Conservation (phyloP, 1,140 invertebrate species). For the Pectinophora gossypiella region DNA sequence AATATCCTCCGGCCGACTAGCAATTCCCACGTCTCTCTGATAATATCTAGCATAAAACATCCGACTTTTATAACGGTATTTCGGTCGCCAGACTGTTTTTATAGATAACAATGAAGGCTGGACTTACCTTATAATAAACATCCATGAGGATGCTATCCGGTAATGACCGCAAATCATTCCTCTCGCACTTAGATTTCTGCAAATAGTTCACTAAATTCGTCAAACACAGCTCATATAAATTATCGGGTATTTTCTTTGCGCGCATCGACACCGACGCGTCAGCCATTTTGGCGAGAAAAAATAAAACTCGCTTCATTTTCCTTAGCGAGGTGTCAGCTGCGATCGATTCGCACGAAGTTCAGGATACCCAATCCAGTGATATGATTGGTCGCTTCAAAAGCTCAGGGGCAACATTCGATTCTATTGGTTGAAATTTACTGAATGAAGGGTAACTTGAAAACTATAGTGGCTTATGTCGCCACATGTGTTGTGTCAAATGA, state of each 20-base stretch:
- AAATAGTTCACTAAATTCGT: slow-evolving; percentile 70
- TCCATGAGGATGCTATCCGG: slow-evolving; percentile 80
- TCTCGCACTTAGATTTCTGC: slow-evolving; percentile 63
- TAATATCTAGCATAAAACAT: slow-evolving; percentile 20
- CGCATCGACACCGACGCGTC: slow-evolving; percentile 62
- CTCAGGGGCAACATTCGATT: slow-evolving; percentile 4
- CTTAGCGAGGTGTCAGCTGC: slow-evolving; percentile 33
- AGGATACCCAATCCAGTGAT: slow-evolving; percentile 7
- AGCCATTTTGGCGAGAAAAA: slow-evolving; percentile 75
- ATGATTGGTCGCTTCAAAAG: slow-evolving; percentile 25
- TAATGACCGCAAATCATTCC: slow-evolving; percentile 62
- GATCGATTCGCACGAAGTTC: slow-evolving; percentile 42
- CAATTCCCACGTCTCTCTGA: neutral
- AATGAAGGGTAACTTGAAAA: slow-evolving; percentile 3
- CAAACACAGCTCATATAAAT: slow-evolving; percentile 76
- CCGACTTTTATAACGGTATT: slow-evolving; percentile 42
- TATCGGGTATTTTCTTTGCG: slow-evolving; percentile 71
- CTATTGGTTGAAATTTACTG: slow-evolving; percentile 20
- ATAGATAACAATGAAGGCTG: slow-evolving; percentile 31
- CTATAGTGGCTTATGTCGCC: slow-evolving; percentile 17
- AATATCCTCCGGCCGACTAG: neutral
- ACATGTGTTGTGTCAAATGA: slow-evolving; percentile 27
- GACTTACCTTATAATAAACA: slow-evolving; percentile 80
- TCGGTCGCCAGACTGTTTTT: slow-evolving; percentile 38
- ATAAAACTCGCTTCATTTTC: slow-evolving; percentile 58